Evolutionary conservation across 2,888 invertebrate genomes (phyloP).

Genomic region (Temnothorax unifasciatus): DNA sequence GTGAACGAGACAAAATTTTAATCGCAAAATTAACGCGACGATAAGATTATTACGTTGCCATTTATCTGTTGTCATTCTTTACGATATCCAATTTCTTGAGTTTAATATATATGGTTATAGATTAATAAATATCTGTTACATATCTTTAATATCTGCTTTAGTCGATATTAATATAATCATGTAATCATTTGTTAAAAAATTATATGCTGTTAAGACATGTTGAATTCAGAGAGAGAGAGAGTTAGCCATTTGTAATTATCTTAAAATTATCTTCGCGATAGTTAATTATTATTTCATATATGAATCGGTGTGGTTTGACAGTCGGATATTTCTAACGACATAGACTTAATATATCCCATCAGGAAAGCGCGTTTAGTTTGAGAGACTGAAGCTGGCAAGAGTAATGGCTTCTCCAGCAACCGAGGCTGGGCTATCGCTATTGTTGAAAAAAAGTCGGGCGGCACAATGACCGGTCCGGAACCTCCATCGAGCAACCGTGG

Average conservation of each 20-base stretch:
- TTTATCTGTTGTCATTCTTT: neutral
- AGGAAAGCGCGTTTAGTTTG: constrained; percentile 21
- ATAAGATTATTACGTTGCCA: neutral
- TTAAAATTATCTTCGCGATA: neutral
- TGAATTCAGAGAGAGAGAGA: neutral
- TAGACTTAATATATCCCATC: constrained; percentile 19
- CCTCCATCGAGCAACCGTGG: constrained; percentile 30
- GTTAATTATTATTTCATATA: neutral
- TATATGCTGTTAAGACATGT: too few relatives aligned
- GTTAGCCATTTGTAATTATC: constrained; percentile 4
- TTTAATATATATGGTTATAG: neutral
- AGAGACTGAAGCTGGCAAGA: constrained; percentile 22
- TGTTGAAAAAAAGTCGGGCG: constrained; percentile 33
- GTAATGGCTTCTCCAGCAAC: constrained; percentile 24
- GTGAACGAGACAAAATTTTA: neutral
- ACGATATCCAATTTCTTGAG: neutral
- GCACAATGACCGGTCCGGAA: constrained; percentile 8
- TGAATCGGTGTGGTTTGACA: constrained; percentile 3
- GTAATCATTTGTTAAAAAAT: neutral
- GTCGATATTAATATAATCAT: neutral
- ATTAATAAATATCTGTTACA: neutral
- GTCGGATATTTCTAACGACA: constrained; percentile 2
- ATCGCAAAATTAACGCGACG: neutral
- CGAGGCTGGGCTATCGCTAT: constrained; percentile 25
- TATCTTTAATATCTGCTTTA: neutral